phyloP scores from a whole-genome alignment of 1,140 invertebrate species.

The Ceratoteleas bidentatus region DNA sequence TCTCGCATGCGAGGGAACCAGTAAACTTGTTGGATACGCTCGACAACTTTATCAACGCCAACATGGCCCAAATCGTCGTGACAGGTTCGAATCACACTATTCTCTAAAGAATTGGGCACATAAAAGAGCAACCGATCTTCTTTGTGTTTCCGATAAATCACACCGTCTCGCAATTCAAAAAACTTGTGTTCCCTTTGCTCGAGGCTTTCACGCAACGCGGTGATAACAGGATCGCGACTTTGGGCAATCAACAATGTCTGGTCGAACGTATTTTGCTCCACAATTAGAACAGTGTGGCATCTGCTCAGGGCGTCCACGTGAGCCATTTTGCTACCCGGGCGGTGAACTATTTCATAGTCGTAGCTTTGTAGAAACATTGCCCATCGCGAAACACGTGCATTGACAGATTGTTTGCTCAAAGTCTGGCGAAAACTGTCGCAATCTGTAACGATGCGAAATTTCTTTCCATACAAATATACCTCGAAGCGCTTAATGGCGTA shows the following conservation, averaged over 20 bases:
- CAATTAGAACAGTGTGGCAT: neutral
- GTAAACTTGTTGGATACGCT: neutral
- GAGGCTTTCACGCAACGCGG: neutral
- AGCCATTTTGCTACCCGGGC: neutral
- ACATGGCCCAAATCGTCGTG: neutral
- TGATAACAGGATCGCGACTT: neutral
- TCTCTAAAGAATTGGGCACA: neutral
- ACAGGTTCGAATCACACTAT: neutral
- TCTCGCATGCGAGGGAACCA: neutral
- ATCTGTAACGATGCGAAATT: neutral
- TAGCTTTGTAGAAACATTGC: neutral
- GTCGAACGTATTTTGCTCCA: neutral
- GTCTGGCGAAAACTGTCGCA: neutral
- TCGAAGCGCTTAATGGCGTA: neutral
- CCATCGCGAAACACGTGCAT: neutral
- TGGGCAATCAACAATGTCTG: neutral
- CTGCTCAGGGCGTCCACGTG: neutral
- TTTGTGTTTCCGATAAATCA: no score
- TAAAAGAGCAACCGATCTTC: no score
- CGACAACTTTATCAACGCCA: neutral
- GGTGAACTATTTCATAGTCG: neutral
- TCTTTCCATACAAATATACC: neutral
- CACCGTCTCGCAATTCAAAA: neutral
- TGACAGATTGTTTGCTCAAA: neutral
- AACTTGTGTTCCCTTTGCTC: neutral